These are phyloP conservation scores for Heliconius hewitsoni DNA, from an alignment of 1,140 invertebrate genomes.

Conservation along the genomic window DNA sequence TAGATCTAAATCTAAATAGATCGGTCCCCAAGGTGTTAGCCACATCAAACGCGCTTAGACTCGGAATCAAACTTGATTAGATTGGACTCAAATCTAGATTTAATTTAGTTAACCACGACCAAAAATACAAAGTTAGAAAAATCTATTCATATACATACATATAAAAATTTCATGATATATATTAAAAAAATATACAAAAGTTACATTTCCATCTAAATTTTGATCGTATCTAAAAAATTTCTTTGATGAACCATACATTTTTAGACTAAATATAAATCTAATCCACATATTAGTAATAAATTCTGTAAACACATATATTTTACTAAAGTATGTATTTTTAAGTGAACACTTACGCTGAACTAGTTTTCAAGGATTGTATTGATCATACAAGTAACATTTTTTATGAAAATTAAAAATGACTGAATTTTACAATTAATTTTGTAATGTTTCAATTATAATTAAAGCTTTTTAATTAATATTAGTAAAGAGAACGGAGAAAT, in stretches of 20 bases:
- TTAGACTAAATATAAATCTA: background rate
- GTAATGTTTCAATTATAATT: background rate
- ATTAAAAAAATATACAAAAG: constrained; percentile 14
- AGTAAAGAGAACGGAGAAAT: too few species aligned
- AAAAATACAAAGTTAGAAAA: constrained; percentile 6
- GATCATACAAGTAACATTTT: background rate
- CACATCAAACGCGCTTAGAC: background rate
- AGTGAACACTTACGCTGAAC: background rate
- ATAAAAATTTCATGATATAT: constrained; percentile 1
- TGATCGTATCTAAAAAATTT: background rate
- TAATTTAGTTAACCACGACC: background rate
- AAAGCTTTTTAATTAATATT: background rate
- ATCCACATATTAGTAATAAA: background rate
- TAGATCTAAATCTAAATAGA: background rate
- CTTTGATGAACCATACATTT: background rate
- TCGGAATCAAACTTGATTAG: background rate
- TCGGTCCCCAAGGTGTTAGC: background rate
- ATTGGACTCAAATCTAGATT: background rate
- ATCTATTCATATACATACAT: constrained; percentile 1
- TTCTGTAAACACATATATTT: background rate
- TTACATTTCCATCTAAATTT: constrained; percentile 6
- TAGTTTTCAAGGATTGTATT: background rate
- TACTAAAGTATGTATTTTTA: background rate
- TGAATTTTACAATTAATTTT: too few species aligned
- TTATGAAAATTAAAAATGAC: too few species aligned